Base-by-base conservation (phyloP, 2,797 vertebrate genomes). In the Eulemur rubriventer region DNA sequence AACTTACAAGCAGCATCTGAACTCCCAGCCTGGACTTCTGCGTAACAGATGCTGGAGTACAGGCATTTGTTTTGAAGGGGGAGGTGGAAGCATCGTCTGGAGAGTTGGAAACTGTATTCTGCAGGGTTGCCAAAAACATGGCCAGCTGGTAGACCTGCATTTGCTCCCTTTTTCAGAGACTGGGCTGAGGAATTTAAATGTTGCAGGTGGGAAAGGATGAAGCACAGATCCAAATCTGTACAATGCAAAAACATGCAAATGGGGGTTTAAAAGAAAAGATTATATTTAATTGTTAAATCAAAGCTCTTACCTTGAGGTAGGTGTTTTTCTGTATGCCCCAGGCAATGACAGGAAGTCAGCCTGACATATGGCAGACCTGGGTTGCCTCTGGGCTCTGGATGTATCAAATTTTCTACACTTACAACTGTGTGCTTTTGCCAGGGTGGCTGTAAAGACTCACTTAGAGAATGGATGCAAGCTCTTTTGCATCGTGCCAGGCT, bases 201-300 rank as follows among this genome's bases (percentile, higher is more conserved):
- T 96, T 57, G 6, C 93, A 98, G 97, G 92, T 98, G 97, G 43
- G 73, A 79, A 91, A 65, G 57, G 91, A 96, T 69, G 82, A 98
- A 93, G 52, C 76, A 33, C 35, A 46, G 89, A 97, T 96, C 90
- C 75, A 96, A 91, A 97, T 97, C 84, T 81, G 28, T 69, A 90
- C 91, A 65, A 97, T 95, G 98, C 96, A 98, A 97, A 98, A 46
- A 38, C 55, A 96, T 79, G 86, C 78, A 97, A 96, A 94, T 46
- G 41, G 80, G 24, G 38, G 43, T 95, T 97, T 92, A 50, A 94
- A 94, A 95, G 57, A 79, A 96, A 89, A 95, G 48, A 4, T 86
- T 38, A 41, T 7, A 11, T 84, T 97, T 83, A 79, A 73, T 95
- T 96, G 96, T 89, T 55, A 87, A 91, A 79, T 96, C 61, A 82